Evolutionary conservation across 2,797 vertebrate species (phyloP), one percentile per base, ranked within the genome.

Genomic region (Pangasius djambal): DNA sequence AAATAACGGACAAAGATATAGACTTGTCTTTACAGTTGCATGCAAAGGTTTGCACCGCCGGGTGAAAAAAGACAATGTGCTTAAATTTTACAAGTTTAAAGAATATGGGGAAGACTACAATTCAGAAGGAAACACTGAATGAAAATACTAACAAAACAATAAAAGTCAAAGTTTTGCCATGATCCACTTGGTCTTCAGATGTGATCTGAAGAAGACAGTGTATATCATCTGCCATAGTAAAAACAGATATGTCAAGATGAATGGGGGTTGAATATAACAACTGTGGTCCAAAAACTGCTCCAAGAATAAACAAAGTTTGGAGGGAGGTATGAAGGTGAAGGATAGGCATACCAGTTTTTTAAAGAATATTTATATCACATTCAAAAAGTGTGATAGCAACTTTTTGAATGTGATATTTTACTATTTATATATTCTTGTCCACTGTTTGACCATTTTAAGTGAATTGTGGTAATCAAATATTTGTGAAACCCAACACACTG

Each of bases 391-490:
- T 61, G 20, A 40, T 25, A 37, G 4, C 8, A 55, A 2, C 22
- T 28, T 83, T 83, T 28, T 61, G 20, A 40, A 37, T 82, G 20
- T 82, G 34, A 44, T 40, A 44, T 63, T 50, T 50, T 67, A 28
- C 40, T 65, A 20, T 83, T 67, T 48, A 83, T 65, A 63, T 82
- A 82, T 40, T 61, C 12, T 15, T 40, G 10, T 37, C 13, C 40
- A 61, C 40, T 83, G 15, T 65, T 67, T n/a, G 82, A 16, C 13
- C 59, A 63, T 65, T 44, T 83, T 65, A 83, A 31, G 16, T 84
- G 28, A 84, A 84, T 31, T 31, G 13, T 84, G n/a, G 31, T 63
- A 83, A 61, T 61, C 5, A 3, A 44, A 40, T 84, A 50, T 69
- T 67, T 83, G 22, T 83, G 31, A 44, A 83, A 40, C 34, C 34